Base-by-base conservation (phyloP, 64 coral and sea anemone species). In the Trachythela sp. region DNA sequence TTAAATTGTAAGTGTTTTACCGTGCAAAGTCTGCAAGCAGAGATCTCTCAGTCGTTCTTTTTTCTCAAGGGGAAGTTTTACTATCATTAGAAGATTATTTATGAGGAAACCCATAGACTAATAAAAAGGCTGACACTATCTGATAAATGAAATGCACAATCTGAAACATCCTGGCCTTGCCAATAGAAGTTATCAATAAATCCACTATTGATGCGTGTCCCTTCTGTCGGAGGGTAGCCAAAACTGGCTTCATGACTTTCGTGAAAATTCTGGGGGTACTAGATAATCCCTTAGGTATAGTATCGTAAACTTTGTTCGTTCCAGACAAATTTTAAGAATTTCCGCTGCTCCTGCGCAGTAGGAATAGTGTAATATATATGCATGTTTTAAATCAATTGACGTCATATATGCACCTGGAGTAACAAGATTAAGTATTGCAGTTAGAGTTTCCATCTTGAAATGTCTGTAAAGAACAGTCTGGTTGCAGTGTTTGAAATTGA, bases 401-500 rank as follows among this genome's bases (percentile, higher is more conserved):
- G n/a, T n/a, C n/a, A n/a, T n/a, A n/a, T n/a, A n/a, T n/a, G n/a
- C n/a, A n/a, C n/a, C n/a, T n/a, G n/a, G n/a, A n/a, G n/a, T n/a
- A n/a, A n/a, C n/a, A n/a, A n/a, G n/a, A 54, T 36, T 77, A 92
- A 91, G 42, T 5, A 90, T 75, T 52, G 84, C 45, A 77, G 59
- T 45, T 72, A 91, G 75, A n/a, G 88, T 89, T 20, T 89, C 88
- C 88, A 89, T 89, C 36, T 89, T 89, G 43, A 89, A 89, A 86
- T 91, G 89, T 35, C 80, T 54, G 67, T 67, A 91, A 30, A 87
- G 60, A 33, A 91, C 84, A 64, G 90, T 54, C 40, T 91, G 52
- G 72, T 91, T 91, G 42, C 90, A 91, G 45, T 86, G 54, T 91
- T 91, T 91, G 84, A 86, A 91, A 91, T 91, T 91, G 50, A 91